Percentiles rank a stretch among this genome's conserved stretches.
phyloP scores from a whole-genome alignment of 2,888 invertebrate species.

The Terebella lapidaria region DNA sequence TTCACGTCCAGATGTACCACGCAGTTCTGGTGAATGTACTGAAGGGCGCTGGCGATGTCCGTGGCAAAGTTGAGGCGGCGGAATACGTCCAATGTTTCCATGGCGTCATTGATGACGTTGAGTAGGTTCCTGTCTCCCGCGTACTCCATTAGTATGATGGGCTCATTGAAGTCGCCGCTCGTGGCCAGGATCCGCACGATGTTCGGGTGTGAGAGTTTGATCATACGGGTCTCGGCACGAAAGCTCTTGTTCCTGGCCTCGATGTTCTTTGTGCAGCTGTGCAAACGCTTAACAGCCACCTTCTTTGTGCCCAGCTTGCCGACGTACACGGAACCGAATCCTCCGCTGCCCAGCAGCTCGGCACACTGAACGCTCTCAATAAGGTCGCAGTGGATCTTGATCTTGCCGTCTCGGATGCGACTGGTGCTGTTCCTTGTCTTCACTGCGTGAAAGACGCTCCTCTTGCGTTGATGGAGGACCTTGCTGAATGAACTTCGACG shows the following conservation, averaged over 20 bases:
- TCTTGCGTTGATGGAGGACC: no score
- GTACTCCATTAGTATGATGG: constrained; percentile 59
- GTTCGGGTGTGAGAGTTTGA: not conserved
- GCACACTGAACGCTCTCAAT: not conserved
- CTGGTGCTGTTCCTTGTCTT: no score
- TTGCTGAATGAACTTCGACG: no score
- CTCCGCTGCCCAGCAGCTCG: constrained; percentile 29
- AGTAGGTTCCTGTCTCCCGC: constrained; percentile 40
- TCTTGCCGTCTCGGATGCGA: no score
- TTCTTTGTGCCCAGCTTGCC: constrained; percentile 20
- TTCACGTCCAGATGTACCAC: constrained; percentile 62
- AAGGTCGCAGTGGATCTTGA: no score
- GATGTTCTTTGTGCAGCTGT: constrained; percentile 36
- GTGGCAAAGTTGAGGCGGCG: constrained; percentile 27
- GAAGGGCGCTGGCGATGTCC: constrained; percentile 56
- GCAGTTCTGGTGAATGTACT: constrained; percentile 56
- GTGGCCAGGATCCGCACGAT: constrained; percentile 28
- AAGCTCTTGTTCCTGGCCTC: constrained; percentile 45
- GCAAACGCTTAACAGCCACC: constrained; percentile 59
- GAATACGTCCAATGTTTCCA: constrained; percentile 24
- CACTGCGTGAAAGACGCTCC: no score
- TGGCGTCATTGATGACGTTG: constrained; percentile 33
- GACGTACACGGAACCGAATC: constrained; percentile 46
- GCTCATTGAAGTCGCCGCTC: constrained; percentile 20
- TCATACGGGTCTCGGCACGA: constrained; percentile 41